Evolutionary conservation across 1,140 invertebrate genomes (phyloP).

Genomic region (Sweltsa coloradensis): DNA sequence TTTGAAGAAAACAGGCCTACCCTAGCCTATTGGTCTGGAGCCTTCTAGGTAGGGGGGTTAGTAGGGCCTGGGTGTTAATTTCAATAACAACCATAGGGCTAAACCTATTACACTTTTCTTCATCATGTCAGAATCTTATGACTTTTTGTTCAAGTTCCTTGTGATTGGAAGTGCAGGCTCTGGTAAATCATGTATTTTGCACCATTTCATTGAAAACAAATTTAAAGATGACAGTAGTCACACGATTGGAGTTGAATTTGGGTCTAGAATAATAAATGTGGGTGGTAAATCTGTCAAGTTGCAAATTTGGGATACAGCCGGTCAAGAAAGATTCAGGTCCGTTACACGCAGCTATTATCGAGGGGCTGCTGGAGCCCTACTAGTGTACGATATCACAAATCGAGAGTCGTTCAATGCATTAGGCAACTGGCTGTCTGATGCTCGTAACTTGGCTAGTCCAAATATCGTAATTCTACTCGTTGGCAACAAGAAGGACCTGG

Average conservation of each 20-base stretch:
- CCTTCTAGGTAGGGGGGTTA: no score
- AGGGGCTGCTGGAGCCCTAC: slow-evolving; percentile 64
- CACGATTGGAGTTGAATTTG: slow-evolving; percentile 77
- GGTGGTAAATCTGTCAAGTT: slow-evolving; percentile 73
- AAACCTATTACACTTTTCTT: no score
- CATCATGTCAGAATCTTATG: no score
- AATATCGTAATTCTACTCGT: slow-evolving; percentile 73
- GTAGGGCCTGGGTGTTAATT: no score
- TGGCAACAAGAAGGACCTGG: slow-evolving; percentile 74
- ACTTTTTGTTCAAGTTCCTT: slow-evolving; percentile 75
- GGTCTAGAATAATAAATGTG: slow-evolving; percentile 71
- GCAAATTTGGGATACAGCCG: slow-evolving; percentile 76
- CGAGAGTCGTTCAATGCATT: slow-evolving; percentile 72
- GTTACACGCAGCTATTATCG: slow-evolving; percentile 71
- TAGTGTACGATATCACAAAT: slow-evolving; percentile 71
- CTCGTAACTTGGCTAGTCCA: slow-evolving; percentile 70
- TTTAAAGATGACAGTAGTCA: slow-evolving; percentile 72
- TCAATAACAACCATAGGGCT: no score
- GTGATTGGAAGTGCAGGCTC: slow-evolving; percentile 74
- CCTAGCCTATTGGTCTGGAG: no score
- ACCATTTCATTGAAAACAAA: slow-evolving; percentile 86
- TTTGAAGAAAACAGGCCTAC: no score
- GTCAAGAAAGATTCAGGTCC: slow-evolving; percentile 54
- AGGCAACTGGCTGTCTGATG: slow-evolving; percentile 72
- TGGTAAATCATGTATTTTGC: slow-evolving; percentile 77